A percentile compares a stretch with the other conserved stretches of the same genome.
Evolutionary conservation across 1,140 invertebrate genomes (phyloP).

Genomic region (Lasioglossum baleicum): DNA sequence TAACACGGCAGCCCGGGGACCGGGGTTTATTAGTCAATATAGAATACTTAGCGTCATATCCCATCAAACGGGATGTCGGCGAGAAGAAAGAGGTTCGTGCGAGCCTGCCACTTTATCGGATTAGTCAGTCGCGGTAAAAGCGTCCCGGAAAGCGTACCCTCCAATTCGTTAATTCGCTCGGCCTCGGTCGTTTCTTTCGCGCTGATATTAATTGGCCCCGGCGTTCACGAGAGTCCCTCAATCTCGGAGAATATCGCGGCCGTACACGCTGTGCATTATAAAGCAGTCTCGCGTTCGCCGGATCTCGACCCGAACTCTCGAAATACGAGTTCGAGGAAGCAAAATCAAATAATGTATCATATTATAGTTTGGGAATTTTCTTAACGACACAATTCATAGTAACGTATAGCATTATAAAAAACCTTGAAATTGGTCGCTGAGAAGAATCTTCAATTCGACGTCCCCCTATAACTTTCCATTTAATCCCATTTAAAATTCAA

Average conservation of each 20-base stretch:
- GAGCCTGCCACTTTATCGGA: constrained; percentile 73
- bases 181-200: constrained; percentile 66
- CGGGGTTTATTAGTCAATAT: constrained; percentile 71
- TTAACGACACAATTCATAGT: no score
- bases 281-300: neutral
- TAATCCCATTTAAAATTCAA: no score
- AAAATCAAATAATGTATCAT: neutral
- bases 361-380: no score
- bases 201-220: constrained; percentile 66
- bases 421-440: no score
- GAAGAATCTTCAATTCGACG: no score
- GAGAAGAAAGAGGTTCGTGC: constrained; percentile 67
- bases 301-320: no score
- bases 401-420: no score
- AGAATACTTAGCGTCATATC: constrained; percentile 70
- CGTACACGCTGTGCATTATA: constrained; percentile 48
- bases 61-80: constrained; percentile 64
- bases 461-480: no score
- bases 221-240: constrained; percentile 44
- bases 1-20: constrained; percentile 34
- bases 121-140: constrained; percentile 69
- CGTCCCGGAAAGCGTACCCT: constrained; percentile 60
- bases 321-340: neutral
- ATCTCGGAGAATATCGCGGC: constrained; percentile 39
- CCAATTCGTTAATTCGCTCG: constrained; percentile 71